Conservation (phyloP, 2,797 vertebrate species). For the Prionace glauca region DNA sequence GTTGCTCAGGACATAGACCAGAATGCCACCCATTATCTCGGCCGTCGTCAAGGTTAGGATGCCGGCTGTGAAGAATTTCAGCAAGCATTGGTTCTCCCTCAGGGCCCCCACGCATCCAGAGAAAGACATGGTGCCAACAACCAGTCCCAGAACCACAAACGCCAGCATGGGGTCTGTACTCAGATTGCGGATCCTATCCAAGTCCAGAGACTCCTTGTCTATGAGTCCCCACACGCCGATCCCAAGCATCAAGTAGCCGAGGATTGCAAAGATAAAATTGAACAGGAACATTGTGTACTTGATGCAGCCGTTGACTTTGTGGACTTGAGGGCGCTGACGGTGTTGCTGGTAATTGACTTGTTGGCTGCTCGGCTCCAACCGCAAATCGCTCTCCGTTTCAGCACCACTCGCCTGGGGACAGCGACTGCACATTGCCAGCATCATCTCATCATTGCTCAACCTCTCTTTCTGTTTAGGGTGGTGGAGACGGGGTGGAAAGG, state of each 20-base stretch:
- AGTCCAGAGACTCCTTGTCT: conserved; percentile 65
- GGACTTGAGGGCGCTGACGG: conserved; percentile 42
- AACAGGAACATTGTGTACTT: conserved; percentile 65
- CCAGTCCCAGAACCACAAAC: conserved; percentile 60
- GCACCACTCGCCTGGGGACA: background rate
- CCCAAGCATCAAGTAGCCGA: conserved; percentile 63
- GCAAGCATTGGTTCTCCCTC: conserved; percentile 67
- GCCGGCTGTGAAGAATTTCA: conserved; percentile 59
- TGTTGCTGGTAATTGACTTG: background rate
- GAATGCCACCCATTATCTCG: conserved; percentile 61
- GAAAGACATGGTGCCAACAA: conserved; percentile 62
- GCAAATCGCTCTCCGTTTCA: background rate
- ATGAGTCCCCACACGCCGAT: conserved; percentile 79
- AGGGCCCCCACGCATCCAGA: conserved; percentile 72
- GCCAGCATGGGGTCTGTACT: conserved; percentile 75
- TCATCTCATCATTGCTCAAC: conserved; percentile 24
- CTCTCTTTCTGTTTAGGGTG: conserved; percentile 39
- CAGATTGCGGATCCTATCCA: conserved; percentile 55
- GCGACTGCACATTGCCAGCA: background rate
- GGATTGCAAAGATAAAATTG: conserved; percentile 70
- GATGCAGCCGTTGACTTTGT: conserved; percentile 54
- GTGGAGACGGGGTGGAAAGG: background rate
- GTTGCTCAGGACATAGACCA: conserved; percentile 58
- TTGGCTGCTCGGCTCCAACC: conserved; percentile 30
- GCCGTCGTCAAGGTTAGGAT: conserved; percentile 56